These are phyloP conservation scores for Heteromurus nitidus DNA, from an alignment of 2,888 invertebrate genomes.

Conservation along the genomic window DNA sequence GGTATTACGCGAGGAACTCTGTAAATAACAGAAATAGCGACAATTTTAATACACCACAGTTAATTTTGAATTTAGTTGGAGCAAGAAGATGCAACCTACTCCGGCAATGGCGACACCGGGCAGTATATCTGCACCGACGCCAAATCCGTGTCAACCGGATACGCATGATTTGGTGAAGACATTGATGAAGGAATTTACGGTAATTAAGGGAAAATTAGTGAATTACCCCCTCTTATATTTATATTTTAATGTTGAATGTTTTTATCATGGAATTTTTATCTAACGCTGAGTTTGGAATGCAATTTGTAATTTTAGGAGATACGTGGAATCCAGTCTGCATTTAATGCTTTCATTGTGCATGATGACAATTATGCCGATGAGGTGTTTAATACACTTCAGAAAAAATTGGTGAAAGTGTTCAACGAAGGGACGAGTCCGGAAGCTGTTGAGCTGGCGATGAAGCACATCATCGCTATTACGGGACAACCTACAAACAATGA, in stretches of 20 bases:
- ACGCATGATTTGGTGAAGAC: constrained; percentile 66
- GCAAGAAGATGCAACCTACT: constrained; percentile 58
- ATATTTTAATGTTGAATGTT: neutral
- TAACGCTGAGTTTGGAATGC: constrained; percentile 9
- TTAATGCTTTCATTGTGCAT: constrained; percentile 90
- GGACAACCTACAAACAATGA: constrained; percentile 86
- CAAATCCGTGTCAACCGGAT: constrained; percentile 67
- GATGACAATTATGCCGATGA: constrained; percentile 67
- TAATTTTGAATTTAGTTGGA: too few relatives aligned
- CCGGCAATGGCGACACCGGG: constrained; percentile 42
- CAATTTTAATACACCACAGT: too few relatives aligned
- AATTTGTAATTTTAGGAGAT: constrained; percentile 80
- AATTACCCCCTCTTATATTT: too few relatives aligned
- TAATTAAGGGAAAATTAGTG: constrained; percentile 45
- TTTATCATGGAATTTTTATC: too few relatives aligned
- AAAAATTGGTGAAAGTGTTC: constrained; percentile 80
- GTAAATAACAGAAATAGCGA: too few relatives aligned
- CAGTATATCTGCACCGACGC: constrained; percentile 60
- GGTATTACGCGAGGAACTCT: too few relatives aligned
- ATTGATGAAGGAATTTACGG: constrained; percentile 72
- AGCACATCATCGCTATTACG: constrained; percentile 84
- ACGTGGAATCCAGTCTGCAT: constrained; percentile 91
- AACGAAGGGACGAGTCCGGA: constrained; percentile 81
- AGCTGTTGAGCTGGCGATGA: constrained; percentile 84
- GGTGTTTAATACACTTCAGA: constrained; percentile 60